Evolutionary conservation across 1,140 invertebrate species (phyloP), one percentile per base, ranked within the genome.

Genomic region (Brachionus angularis): DNA sequence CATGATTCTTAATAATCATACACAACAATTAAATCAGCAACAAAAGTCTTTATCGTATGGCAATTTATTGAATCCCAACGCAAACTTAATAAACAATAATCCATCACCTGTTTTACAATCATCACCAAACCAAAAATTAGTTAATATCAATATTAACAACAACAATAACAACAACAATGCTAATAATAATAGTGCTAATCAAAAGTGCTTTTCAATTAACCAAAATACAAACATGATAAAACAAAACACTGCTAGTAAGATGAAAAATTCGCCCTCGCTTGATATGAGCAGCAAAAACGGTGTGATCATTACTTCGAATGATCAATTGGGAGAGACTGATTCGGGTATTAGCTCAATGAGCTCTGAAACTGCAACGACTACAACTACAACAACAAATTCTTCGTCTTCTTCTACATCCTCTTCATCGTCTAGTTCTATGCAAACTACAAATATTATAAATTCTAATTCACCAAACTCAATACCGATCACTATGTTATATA

Each of bases 261-360:
- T 39, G 5, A 58, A 58, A n/a, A 36, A 31, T 21, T 58, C 53
- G 12, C 53, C 53, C 1, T 58, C 53, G 2, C 36, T 58, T 31
- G 53, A 58, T 34, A 58, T 58, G 10, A 58, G 39, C 21, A 58
- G 27, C 16, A 58, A 58, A 25, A 58, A 58, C n/a, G n/a, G n/a
- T 58, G 25, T 58, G 27, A 0, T 58, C 18, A 58, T 58, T 5
- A 67, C 33, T 31, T 47, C 62, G n/a, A 50, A 29, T 47, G 62
- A 67, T 47, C 62, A 67, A 29, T 5, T 50, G 25, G 62, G 62
- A 21, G 62, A 67, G n/a, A 67, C 62, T 10, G 62, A 67, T 16
- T 67, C 62, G 42, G 62, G 62, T n/a, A 50, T 67, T 10, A 67
- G 62, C 10, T 67, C 62, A 21, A 67, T 67, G 62, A 67, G 62